Evolutionary conservation across 2,888 invertebrate genomes (phyloP).

Genomic region (Rutpela maculata): DNA sequence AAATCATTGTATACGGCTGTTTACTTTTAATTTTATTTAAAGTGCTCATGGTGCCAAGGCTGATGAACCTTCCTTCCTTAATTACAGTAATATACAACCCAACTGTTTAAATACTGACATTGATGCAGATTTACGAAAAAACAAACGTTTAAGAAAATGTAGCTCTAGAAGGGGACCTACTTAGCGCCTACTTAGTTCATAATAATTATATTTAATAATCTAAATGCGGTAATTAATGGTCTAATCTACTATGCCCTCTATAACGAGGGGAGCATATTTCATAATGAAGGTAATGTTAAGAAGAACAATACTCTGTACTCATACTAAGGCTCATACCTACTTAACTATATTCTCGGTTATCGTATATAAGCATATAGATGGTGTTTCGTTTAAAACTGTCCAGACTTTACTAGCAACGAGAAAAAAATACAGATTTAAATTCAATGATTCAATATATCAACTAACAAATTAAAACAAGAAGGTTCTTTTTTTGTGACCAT

Average conservation of each 20-base stretch:
- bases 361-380: too few species aligned
- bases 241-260: not conserved
- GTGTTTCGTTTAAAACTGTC: too few species aligned
- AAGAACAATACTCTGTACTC: too few species aligned
- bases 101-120: constrained; percentile 6
- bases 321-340: too few species aligned
- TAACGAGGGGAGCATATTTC: too few species aligned
- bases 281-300: too few species aligned
- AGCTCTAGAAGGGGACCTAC: not conserved
- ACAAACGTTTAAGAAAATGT: constrained; percentile 1
- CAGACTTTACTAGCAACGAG: too few species aligned
- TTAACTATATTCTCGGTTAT: too few species aligned
- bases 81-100: constrained; percentile 31
- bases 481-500: too few species aligned
- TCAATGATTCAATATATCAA: too few species aligned
- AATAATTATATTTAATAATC: not conserved
- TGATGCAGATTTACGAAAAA: not conserved
- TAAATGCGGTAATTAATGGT: not conserved
- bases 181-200: not conserved
- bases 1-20: constrained; percentile 57
- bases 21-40: constrained; percentile 59
- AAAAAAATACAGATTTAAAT: too few species aligned
- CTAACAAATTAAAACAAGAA: too few species aligned
- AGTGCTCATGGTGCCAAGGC: constrained; percentile 40
- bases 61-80: constrained; percentile 33